Base-by-base conservation (phyloP, 2,888 invertebrate genomes). In the Drosophila villosipedis region DNA sequence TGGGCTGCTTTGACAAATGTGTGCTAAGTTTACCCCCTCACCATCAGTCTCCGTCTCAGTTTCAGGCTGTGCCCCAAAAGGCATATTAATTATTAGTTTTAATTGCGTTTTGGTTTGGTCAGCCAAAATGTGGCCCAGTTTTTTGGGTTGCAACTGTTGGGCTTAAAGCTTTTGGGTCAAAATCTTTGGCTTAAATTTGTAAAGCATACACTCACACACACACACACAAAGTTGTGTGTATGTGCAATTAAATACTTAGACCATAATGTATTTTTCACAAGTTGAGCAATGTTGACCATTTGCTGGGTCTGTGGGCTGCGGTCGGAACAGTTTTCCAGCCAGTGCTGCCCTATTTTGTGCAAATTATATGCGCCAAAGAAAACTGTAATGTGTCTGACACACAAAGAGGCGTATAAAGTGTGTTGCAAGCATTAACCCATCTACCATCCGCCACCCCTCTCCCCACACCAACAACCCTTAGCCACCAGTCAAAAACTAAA, bases 271-370 rank as follows among this genome's bases (percentile, higher is more conserved):
- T 88, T 88, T 90, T 88, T 90, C 80, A 85, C 85, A 83, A 87
- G 90, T 90, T 87, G 86, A 82, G 82, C 87, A 75, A 88, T 87
- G 90, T 83, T 90, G 89, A 90, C 87, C 90, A 88, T 88, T 88
- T 77, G 86, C 58, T 31, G 87, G 88, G 74, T 89, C 81, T 81
- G 85, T 80, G 76, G 76, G 72, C 62, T 68, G 69, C 31, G 57
- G 57, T 50, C 31, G 22, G 58, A 30, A 50, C n/a, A 9, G 47
- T 25, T 43, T 58, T n/a, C 31, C n/a, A 16, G 1, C 37, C 64
- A 61, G 39, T 37, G 65, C 35, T 61, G 39, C n/a, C 63, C 58
- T 37, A 53, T 65, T 39, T 71, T 73, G 73, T 78, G 76, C 68
- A 87, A 84, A 82, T 87, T 87, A 87, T 73, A 78, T 68, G 85